Percentiles rank a stretch among this genome's conserved stretches.
Conservation (phyloP, 2,113 vertebrate species). For the Ptilonorhynchus violaceus region DNA sequence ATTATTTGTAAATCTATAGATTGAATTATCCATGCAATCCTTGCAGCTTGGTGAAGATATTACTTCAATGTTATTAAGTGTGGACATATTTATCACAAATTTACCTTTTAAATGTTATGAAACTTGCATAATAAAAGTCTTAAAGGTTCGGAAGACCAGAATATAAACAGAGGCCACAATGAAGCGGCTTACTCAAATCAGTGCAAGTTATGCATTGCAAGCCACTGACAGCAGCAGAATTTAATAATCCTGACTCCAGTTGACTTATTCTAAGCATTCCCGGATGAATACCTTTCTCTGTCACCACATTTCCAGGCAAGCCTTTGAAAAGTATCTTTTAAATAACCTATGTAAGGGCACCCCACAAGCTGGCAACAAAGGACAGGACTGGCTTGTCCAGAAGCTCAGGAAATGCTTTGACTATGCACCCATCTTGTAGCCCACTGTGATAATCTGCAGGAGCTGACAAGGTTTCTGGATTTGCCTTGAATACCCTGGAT, state of each 20-base stretch:
- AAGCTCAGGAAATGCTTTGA: background rate
- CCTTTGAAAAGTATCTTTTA: constrained; percentile 22
- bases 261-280: constrained; percentile 54
- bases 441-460: background rate
- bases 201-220: background rate
- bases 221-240: constrained; percentile 28
- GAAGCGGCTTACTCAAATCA: background rate
- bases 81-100: constrained; percentile 42
- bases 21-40: constrained; percentile 49
- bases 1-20: constrained; percentile 56
- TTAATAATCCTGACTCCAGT: constrained; percentile 38
- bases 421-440: background rate
- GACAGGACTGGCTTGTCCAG: background rate
- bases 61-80: background rate
- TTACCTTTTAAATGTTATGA: constrained; percentile 46
- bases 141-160: background rate
- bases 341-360: background rate
- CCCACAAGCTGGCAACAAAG: background rate
- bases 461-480: background rate
- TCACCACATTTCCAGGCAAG: constrained; percentile 19
- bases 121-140: constrained; percentile 37
- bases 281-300: constrained; percentile 46
- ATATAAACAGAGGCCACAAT: constrained; percentile 9
- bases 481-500: background rate
- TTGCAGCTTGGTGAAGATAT: constrained; percentile 20